Evolutionary conservation across 2,888 invertebrate species (phyloP), one percentile per base, ranked within the genome.

Genomic region (Sphaerophoria taeniata): DNA sequence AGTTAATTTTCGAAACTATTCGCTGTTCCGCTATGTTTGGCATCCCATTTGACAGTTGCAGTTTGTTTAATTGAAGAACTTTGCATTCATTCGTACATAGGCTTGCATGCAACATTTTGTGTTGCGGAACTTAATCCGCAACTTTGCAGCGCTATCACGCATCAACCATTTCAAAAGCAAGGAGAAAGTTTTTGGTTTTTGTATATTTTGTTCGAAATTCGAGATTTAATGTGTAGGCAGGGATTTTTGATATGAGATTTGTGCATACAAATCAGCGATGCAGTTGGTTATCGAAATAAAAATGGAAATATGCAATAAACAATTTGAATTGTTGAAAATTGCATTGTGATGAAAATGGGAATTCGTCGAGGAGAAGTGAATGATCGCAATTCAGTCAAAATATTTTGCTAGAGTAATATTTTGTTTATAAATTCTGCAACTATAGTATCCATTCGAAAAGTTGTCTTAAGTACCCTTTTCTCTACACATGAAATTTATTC

Each of bases 1-100:
- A 63, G 63, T 63, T 34, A 63, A 63, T 63, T 63, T 56, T 49
- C 9, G 6, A 9, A 63, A 36, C 34, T 0, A 11, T n/a, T 7
- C 7, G 16, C 31, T 6, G 9, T 2, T 7, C 53, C 24, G 5
- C 14, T 4, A n/a, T 53, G 3, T 45, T 47, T 49, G 31, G 43
- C 6, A 49, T 63, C 24, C 24, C 47, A 49, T 63, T 63, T 63
- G 63, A 63, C 63, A 63, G 63, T 63, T n/a, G n/a, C n/a, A 63
- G 47, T 61, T 63, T 49, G 47, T 63, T 34, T 6, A 16, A 11
- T 14, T 0, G 36, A 0, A 24, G 56, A 9, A 60, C 24, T 12
- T 43, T 58, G 36, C 43, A 60, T 60, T n/a, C n/a, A n/a, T n/a
- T 60, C n/a, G 12, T 39, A n/a, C 33, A 43, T 43, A 43, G 6